Percentiles rank a stretch among this genome's conserved stretches.
Conservation (phyloP, 1,140 invertebrate species). For the Pristionchus pacificus region DNA sequence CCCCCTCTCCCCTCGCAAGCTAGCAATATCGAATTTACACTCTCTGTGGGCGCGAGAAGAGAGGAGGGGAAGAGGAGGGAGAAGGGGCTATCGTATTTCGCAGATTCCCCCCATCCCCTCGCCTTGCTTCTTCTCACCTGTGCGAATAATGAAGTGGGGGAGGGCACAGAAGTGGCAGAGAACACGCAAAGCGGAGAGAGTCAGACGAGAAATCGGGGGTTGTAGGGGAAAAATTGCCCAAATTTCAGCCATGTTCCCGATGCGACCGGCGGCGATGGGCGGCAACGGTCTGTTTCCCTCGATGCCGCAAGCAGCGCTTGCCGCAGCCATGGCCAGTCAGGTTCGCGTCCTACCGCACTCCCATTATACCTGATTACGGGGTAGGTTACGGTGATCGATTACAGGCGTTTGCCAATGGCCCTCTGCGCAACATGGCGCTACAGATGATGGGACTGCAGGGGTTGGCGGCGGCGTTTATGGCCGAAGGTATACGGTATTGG, state of each 20-base stretch:
- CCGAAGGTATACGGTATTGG: too few relatives aligned
- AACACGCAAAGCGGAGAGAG: too few relatives aligned
- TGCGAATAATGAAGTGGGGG: too few relatives aligned
- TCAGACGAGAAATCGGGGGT: too few relatives aligned
- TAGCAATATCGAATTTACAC: too few relatives aligned
- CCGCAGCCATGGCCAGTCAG: background rate
- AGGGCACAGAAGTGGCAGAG: too few relatives aligned
- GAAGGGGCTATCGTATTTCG: background rate
- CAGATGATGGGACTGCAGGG: background rate
- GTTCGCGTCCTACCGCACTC: too few relatives aligned
- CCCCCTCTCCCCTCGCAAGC: too few relatives aligned
- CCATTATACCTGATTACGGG: too few relatives aligned
- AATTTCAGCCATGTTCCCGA: background rate
- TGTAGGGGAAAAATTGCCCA: too few relatives aligned
- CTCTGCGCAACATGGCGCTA: background rate
- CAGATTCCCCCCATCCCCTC: background rate
- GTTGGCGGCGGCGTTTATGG: background rate
- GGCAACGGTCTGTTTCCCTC: background rate
- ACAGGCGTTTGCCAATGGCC: background rate
- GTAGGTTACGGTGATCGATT: background rate
- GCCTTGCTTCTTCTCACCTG: background rate
- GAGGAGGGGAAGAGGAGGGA: background rate
- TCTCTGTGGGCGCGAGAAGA: too few relatives aligned
- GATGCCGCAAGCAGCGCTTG: background rate
- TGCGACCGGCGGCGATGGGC: background rate